phyloP scores from a whole-genome alignment of 2,888 invertebrate genomes.

The Galerucella calmariensis region DNA sequence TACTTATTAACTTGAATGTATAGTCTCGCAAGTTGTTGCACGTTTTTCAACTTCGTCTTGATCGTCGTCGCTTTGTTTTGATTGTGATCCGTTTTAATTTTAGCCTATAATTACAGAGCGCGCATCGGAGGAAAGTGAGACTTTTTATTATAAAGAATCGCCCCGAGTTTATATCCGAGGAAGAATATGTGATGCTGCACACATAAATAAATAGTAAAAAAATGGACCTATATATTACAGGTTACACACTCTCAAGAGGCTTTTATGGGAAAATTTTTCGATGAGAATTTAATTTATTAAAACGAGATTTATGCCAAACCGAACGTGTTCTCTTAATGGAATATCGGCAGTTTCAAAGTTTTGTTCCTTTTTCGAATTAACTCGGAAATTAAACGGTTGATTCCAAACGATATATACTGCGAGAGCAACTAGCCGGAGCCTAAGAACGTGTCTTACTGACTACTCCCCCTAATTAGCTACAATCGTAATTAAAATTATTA shows the following conservation, averaged over 20 bases:
- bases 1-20: constrained; percentile 60
- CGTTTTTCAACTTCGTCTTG: constrained; percentile 41
- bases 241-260: constrained; percentile 44
- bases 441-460: constrained; percentile 44
- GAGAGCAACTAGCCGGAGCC: constrained; percentile 1
- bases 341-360: constrained; percentile 51
- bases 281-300: constrained; percentile 60
- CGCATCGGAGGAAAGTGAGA: constrained; percentile 58
- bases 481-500: constrained; percentile 39
- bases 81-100: constrained; percentile 59
- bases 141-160: constrained; percentile 60
- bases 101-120: constrained; percentile 60
- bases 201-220: constrained; percentile 61
- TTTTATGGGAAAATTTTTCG: constrained; percentile 54
- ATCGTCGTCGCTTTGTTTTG: constrained; percentile 50
- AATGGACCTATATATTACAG: constrained; percentile 61
- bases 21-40: constrained; percentile 48
- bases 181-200: constrained; percentile 35
- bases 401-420: constrained; percentile 28
- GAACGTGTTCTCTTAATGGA: constrained; percentile 57
- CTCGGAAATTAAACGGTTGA: constrained; percentile 48
- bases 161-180: constrained; percentile 53
- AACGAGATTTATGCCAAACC: constrained; percentile 59
- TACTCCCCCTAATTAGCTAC: constrained; percentile 45
- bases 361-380: constrained; percentile 51